Conservation (phyloP, 35 echinoderm and acorn worm species). For the Lytechinus variegatus region DNA sequence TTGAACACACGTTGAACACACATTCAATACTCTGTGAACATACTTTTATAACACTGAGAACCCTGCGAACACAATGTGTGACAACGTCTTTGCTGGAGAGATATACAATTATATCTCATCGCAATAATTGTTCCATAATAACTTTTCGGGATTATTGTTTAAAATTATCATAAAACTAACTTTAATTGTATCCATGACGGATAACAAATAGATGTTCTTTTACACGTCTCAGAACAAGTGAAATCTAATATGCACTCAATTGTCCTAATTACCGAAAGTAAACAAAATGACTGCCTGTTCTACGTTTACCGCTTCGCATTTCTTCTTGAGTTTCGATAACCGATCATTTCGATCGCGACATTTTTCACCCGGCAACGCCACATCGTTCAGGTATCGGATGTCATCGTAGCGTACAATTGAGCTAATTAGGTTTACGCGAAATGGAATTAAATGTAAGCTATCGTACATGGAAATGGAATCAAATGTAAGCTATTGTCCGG, state of each 20-base stretch:
- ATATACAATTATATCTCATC: no score
- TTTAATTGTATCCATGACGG: neutral
- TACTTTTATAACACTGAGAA: no score
- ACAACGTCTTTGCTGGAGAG: no score
- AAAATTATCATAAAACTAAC: neutral
- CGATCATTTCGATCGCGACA: neutral
- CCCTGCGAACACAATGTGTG: no score
- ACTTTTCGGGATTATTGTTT: neutral
- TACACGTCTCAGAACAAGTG: neutral
- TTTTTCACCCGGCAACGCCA: neutral
- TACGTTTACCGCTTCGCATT: neutral
- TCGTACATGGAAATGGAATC: neutral
- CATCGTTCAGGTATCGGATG: neutral
- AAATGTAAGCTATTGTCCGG: neutral
- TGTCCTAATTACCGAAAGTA: neutral
- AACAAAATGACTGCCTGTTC: neutral
- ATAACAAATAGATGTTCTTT: neutral
- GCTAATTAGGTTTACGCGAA: slow-evolving; percentile 29
- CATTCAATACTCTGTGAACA: no score
- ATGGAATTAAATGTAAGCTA: neutral
- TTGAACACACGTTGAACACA: no score
- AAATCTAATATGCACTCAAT: neutral
- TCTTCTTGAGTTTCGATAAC: neutral
- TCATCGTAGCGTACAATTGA: neutral
- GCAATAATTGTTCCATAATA: no score